phyloP scores from a whole-genome alignment of 2,888 invertebrate genomes.

The Acronicta alni region DNA sequence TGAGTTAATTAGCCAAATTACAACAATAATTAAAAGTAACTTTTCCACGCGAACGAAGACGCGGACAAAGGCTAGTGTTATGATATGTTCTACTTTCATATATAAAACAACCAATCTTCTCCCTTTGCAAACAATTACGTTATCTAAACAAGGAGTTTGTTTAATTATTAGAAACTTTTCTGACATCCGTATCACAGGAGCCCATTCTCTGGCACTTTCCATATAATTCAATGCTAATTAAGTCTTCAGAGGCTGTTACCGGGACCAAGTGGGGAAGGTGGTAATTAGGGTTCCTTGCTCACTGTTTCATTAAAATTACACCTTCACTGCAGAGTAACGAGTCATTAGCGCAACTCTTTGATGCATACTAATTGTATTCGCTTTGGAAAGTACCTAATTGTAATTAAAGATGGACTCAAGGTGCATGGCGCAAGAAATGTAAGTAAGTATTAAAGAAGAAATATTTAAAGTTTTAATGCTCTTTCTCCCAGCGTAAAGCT shows the following conservation, averaged over 20 bases:
- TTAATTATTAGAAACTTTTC: constrained; percentile 17
- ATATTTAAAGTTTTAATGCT: background rate
- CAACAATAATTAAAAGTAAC: too few relatives aligned
- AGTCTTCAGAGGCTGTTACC: constrained; percentile 75
- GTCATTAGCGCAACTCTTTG: constrained; percentile 77
- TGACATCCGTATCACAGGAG: constrained; percentile 30
- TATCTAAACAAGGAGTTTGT: constrained; percentile 5
- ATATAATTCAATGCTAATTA: constrained; percentile 81
- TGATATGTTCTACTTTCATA: too few relatives aligned
- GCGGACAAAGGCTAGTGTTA: too few relatives aligned
- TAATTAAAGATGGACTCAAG: constrained; percentile 58
- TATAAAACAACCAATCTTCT: background rate
- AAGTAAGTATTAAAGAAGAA: constrained; percentile 9
- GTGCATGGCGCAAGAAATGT: constrained; percentile 31
- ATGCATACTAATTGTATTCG: constrained; percentile 77
- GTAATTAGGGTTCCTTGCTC: constrained; percentile 78
- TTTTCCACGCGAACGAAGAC: too few relatives aligned
- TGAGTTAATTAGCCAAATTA: too few relatives aligned
- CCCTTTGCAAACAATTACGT: constrained; percentile 1
- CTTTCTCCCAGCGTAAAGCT: too few relatives aligned
- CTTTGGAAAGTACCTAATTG: constrained; percentile 56
- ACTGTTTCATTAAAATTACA: constrained; percentile 82
- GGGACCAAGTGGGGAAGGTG: constrained; percentile 75
- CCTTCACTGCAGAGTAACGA: constrained; percentile 68
- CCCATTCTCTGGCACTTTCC: constrained; percentile 55